A percentile compares a stretch with the other conserved stretches of the same genome.
Evolutionary conservation across 1,140 invertebrate species (phyloP).

Genomic region (Zaprionus africanus): DNA sequence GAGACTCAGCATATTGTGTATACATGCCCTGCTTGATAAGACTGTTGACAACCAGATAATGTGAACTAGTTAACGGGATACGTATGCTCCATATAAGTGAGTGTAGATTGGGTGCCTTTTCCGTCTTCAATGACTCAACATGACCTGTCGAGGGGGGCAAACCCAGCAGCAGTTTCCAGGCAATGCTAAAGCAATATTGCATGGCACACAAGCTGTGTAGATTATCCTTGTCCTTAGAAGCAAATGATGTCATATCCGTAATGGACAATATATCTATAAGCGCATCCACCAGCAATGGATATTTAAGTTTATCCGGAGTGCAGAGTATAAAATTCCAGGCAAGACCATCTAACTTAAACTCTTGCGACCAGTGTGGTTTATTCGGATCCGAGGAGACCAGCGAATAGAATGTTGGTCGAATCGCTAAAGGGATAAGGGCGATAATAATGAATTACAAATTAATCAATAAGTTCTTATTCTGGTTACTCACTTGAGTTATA

Average conservation of each 20-base stretch:
- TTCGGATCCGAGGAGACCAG: constrained; percentile 63
- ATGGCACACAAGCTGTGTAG: constrained; percentile 91
- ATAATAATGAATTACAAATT: neutral
- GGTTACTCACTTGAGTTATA: constrained; percentile 59
- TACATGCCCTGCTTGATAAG: constrained; percentile 84
- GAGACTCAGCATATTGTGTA: constrained; percentile 77
- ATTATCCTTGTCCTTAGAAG: constrained; percentile 86
- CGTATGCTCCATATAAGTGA: constrained; percentile 86
- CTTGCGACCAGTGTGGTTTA: constrained; percentile 86
- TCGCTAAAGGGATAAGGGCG: constrained; percentile 41
- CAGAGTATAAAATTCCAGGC: constrained; percentile 97
- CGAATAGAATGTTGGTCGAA: constrained; percentile 83
- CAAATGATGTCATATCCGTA: constrained; percentile 87
- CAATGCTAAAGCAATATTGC: constrained; percentile 93
- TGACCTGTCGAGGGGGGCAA: constrained; percentile 95
- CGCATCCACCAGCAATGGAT: constrained; percentile 93
- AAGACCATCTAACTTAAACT: constrained; percentile 95
- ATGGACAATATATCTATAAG: constrained; percentile 91
- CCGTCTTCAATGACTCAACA: constrained; percentile 90
- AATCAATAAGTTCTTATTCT: neutral
- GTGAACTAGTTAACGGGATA: constrained; percentile 64
- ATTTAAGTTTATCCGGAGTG: constrained; percentile 95
- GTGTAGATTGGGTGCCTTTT: constrained; percentile 85
- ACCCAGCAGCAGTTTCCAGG: constrained; percentile 88
- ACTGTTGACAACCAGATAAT: constrained; percentile 82